Evolutionary conservation across 2,113 vertebrate species (phyloP).

Genomic region (Phodopus roborovskii): DNA sequence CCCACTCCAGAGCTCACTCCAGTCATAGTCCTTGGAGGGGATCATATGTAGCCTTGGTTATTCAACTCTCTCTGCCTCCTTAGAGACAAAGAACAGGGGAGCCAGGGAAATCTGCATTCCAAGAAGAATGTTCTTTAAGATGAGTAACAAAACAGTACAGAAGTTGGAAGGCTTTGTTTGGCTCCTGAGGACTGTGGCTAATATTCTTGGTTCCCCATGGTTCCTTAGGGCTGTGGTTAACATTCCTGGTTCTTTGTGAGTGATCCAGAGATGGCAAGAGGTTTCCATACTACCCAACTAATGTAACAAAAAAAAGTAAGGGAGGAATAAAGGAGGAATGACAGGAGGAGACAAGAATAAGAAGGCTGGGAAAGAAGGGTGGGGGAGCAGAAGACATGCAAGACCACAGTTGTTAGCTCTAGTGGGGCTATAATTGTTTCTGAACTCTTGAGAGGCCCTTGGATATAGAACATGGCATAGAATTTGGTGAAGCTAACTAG

Average conservation of each 20-base stretch:
- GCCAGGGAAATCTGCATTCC: not conserved
- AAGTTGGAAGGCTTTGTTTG: not conserved
- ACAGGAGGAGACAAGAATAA: not conserved
- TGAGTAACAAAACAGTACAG: not conserved
- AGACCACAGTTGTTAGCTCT: not conserved
- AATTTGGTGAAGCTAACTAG: not conserved
- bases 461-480: not conserved
- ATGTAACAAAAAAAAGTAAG: not conserved
- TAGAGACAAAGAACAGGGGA: not conserved
- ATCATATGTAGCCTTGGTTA: not conserved
- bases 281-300: not conserved
- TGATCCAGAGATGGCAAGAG: not conserved
- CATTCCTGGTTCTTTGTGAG: not conserved
- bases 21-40: conserved; percentile 1
- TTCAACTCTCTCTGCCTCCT: not conserved
- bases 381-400: not conserved
- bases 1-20: not conserved
- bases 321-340: not conserved
- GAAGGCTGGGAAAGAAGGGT: rapidly evolving
- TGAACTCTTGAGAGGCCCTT: not conserved
- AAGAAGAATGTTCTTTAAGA: not conserved
- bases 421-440: not conserved
- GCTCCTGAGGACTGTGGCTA: not conserved
- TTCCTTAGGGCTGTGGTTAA: not conserved
- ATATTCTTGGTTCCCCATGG: not conserved